Conservation (phyloP, 2,888 invertebrate species). For the Cheilosia variabilis region DNA sequence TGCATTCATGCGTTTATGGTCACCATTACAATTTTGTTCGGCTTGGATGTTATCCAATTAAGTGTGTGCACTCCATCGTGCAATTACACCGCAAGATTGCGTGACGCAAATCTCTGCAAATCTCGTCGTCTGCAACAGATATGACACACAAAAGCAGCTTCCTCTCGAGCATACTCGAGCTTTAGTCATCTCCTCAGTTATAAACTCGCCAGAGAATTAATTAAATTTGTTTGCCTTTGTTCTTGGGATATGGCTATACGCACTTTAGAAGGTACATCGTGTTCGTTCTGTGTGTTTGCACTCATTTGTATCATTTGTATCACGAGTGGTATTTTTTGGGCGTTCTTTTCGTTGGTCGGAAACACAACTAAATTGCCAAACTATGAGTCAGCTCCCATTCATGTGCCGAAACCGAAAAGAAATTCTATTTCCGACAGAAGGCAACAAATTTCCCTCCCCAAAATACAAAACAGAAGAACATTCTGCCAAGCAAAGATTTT, state of each 20-base stretch:
- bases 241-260: background rate
- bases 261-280: background rate
- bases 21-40: constrained; percentile 45
- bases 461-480: constrained; percentile 24
- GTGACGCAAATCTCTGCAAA: constrained; percentile 57
- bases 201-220: constrained; percentile 34
- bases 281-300: background rate
- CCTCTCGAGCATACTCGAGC: background rate
- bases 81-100: constrained; percentile 53
- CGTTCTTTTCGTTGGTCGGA: constrained; percentile 15
- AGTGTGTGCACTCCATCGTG: constrained; percentile 56
- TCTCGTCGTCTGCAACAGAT: constrained; percentile 39
- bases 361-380: constrained; percentile 49
- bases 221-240: constrained; percentile 62
- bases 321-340: background rate
- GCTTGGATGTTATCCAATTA: constrained; percentile 69
- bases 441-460: background rate
- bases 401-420: constrained; percentile 40
- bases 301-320: constrained; percentile 5
- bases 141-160: constrained; percentile 24
- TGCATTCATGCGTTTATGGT: constrained; percentile 68
- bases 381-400: constrained; percentile 67
- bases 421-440: constrained; percentile 56
- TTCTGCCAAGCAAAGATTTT: constrained; percentile 17
- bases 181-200: constrained; percentile 30